These are phyloP conservation scores for Pogonomyrmex californicus DNA, from an alignment of 1,140 invertebrate genomes.

Conservation along the genomic window DNA sequence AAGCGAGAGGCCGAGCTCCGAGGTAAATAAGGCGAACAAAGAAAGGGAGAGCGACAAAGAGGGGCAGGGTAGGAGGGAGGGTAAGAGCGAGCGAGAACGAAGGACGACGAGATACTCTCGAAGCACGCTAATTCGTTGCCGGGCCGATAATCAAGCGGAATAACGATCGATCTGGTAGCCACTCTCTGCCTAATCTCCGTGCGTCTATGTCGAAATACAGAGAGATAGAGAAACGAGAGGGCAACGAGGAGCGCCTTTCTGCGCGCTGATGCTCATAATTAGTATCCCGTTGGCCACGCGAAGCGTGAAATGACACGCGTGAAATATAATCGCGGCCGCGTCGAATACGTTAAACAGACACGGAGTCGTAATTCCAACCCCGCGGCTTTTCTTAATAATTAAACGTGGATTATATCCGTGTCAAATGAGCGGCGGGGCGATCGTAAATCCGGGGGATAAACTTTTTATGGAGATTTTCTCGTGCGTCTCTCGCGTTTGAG, in stretches of 20 bases:
- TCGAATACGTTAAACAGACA: constrained; percentile 15
- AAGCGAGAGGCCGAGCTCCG: constrained; percentile 50
- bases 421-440: neutral
- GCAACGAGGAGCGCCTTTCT: neutral
- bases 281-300: constrained; percentile 18
- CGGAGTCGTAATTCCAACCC: constrained; percentile 1
- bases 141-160: constrained; percentile 63
- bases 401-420: neutral
- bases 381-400: neutral
- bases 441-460: neutral
- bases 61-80: constrained; percentile 22
- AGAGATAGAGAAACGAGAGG: neutral
- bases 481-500: neutral
- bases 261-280: constrained; percentile 31
- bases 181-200: constrained; percentile 46
- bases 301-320: constrained; percentile 37
- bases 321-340: constrained; percentile 47
- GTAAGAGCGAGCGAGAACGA: neutral
- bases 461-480: neutral
- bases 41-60: constrained; percentile 58
- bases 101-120: constrained; percentile 8
- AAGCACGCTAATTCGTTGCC: constrained; percentile 55
- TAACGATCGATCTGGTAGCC: constrained; percentile 40
- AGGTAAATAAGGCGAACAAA: constrained; percentile 59
- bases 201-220: constrained; percentile 51